These are phyloP conservation scores for Paracanthobrama guichenoti DNA, from an alignment of 2,113 vertebrate species.

Conservation along the genomic window DNA sequence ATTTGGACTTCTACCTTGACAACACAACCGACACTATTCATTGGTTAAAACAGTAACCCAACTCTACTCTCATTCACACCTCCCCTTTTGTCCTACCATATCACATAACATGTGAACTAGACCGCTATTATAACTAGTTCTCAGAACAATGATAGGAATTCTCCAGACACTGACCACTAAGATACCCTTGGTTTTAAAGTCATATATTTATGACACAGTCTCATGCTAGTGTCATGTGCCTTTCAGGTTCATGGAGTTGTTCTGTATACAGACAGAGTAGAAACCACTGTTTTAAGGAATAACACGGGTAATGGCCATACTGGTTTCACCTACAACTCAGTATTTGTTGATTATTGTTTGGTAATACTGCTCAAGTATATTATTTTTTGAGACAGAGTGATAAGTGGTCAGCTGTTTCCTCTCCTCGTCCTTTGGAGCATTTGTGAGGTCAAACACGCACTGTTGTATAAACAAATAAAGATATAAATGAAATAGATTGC, in stretches of 20 bases:
- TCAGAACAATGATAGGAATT: neutral
- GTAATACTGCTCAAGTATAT: neutral
- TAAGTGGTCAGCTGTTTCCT: conserved; percentile 13
- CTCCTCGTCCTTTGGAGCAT: neutral
- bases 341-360: neutral
- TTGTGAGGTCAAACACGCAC: neutral
- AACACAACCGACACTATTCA: neutral
- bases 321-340: neutral
- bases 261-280: neutral
- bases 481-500: neutral
- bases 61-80: neutral
- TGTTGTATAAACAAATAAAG: conserved; percentile 23
- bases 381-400: neutral
- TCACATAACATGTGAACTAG: neutral
- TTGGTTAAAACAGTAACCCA: neutral
- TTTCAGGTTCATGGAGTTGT: neutral
- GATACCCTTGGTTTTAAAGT: neutral
- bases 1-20: neutral
- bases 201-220: neutral
- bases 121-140: neutral
- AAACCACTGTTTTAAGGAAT: neutral
- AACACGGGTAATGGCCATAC: neutral
- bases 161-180: neutral
- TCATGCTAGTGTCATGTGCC: conserved; percentile 26
- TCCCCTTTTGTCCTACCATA: neutral